Conservation (phyloP, 2,888 invertebrate species). For the Diplolepis rosae region DNA sequence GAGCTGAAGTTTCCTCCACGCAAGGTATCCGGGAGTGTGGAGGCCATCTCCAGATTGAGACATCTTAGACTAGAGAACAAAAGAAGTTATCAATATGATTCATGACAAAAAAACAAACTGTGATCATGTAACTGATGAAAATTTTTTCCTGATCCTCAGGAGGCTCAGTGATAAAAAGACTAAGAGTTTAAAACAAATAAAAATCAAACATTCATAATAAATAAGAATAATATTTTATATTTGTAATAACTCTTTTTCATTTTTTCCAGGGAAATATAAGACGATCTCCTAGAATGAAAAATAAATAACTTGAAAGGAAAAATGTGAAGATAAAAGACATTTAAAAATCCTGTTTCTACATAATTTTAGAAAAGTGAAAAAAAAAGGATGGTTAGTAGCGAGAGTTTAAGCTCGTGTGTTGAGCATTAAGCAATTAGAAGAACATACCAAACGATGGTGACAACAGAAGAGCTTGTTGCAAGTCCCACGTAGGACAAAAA, state of each 20-base stretch:
- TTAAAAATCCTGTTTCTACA: not conserved
- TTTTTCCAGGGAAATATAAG: not conserved
- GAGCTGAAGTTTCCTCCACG: conserved; percentile 93
- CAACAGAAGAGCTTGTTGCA: conserved; percentile 65
- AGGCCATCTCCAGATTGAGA: conserved; percentile 85
- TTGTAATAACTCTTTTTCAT: not conserved
- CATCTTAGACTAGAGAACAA: conserved; percentile 79
- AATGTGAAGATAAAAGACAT: not conserved
- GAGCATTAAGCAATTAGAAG: conserved; percentile 45
- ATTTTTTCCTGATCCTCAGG: not conserved
- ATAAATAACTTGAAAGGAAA: not conserved
- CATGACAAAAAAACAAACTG: too few species aligned
- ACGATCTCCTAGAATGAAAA: not conserved
- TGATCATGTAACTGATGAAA: not conserved
- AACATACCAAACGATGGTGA: conserved; percentile 68
- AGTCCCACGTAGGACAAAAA: conserved; percentile 66
- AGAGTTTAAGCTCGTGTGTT: conserved; percentile 39
- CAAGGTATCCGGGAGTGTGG: conserved; percentile 89
- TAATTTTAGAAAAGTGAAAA: conserved; percentile 1
- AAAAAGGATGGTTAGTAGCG: conserved; percentile 37
- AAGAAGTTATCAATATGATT: not conserved
- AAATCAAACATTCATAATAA: too few species aligned
- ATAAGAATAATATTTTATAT: too few species aligned
- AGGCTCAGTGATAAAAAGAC: not conserved
- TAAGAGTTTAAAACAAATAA: too few species aligned